A percentile compares a stretch with the other conserved stretches of the same genome.
These are phyloP conservation scores for Megaceryle alcyon DNA, from an alignment of 2,797 vertebrate species.

Conservation along the genomic window DNA sequence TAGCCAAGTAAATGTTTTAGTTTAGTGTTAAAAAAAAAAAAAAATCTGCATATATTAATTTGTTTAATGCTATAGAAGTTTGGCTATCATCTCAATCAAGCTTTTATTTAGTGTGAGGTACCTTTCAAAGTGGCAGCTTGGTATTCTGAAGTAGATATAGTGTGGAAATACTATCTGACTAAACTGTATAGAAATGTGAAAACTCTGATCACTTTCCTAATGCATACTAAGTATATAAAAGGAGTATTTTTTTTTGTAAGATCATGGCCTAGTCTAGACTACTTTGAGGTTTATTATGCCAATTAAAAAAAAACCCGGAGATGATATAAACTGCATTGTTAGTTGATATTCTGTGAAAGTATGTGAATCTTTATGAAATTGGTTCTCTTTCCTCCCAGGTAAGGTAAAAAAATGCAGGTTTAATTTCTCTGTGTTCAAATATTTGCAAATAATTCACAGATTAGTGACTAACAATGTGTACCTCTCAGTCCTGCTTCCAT, in stretches of 20 bases:
- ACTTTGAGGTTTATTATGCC: background rate
- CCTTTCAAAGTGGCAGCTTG: background rate
- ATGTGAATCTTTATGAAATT: conserved; percentile 1
- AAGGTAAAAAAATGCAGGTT: conserved; percentile 54
- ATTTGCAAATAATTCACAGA: conserved; percentile 45
- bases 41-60: background rate
- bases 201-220: conserved; percentile 9
- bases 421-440: conserved; percentile 33
- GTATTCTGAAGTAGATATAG: background rate
- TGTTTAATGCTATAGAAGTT: background rate
- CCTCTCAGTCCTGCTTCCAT: background rate
- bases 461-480: background rate
- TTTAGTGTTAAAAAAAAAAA: background rate
- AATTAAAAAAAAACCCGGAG: conserved; percentile 10
- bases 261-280: background rate
- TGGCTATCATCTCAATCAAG: background rate
- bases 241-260: background rate
- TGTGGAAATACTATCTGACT: background rate
- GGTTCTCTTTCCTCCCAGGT: conserved; percentile 5
- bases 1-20: background rate
- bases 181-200: background rate
- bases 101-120: conserved; percentile 1
- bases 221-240: background rate
- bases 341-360: background rate
- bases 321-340: background rate